Percentiles rank a stretch among this genome's conserved stretches.
These are phyloP conservation scores for Papio anubis DNA, from an alignment of 2,113 vertebrate species.

Conservation along the genomic window DNA sequence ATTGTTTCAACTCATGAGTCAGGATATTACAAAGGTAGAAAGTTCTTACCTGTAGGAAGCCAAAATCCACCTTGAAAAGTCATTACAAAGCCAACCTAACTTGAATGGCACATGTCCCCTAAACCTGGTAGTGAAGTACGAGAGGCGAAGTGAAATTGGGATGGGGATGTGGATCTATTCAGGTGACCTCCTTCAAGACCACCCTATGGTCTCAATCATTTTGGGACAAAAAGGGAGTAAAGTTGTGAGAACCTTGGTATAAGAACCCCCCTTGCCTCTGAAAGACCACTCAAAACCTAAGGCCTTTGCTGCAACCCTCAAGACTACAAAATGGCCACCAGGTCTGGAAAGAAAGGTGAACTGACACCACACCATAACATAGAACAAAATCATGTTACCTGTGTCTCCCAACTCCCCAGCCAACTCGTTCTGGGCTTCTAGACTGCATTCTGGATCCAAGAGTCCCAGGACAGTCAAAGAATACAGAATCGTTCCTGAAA, in stretches of 20 bases:
- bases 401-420: fast-evolving
- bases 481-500: background rate
- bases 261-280: fast-evolving
- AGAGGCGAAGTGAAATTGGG: background rate
- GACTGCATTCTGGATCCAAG: background rate
- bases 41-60: background rate
- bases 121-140: background rate
- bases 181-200: background rate
- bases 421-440: background rate
- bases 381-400: fast-evolving
- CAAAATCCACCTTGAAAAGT: background rate
- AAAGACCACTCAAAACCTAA: background rate
- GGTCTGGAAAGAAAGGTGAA: background rate
- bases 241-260: fast-evolving
- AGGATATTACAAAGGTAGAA: background rate
- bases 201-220: fast-evolving
- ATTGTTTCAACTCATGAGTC: background rate
- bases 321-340: background rate
- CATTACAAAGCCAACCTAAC: background rate
- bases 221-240: background rate
- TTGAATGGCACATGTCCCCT: background rate
- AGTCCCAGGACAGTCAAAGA: background rate
- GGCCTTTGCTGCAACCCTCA: too few relatives aligned
- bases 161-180: fast-evolving
- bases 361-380: fast-evolving